Evolutionary conservation across 2,113 vertebrate genomes (phyloP).

Genomic region (Taurulus bubalis): DNA sequence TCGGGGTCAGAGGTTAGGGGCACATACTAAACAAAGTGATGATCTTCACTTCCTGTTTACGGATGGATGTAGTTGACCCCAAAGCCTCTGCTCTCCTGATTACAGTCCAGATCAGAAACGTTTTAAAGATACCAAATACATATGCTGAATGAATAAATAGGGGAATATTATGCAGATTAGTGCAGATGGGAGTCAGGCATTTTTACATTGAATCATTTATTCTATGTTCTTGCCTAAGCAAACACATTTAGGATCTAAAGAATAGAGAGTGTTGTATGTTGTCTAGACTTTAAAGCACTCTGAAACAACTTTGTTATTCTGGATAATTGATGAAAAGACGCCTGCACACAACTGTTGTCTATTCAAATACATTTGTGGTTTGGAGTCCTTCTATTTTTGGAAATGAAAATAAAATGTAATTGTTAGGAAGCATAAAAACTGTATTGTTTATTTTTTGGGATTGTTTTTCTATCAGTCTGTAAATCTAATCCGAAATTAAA

Average conservation of each 20-base stretch:
- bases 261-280: background rate
- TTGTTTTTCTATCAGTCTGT: background rate
- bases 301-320: background rate
- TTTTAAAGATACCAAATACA: background rate
- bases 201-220: background rate
- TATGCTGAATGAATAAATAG: background rate
- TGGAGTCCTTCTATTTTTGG: background rate
- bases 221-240: background rate
- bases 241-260: background rate
- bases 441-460: background rate
- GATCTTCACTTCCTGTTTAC: conserved; percentile 74
- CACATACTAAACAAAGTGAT: conserved; percentile 64
- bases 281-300: background rate
- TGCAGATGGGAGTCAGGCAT: background rate
- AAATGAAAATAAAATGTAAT: background rate
- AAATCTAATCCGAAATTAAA: background rate
- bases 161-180: background rate
- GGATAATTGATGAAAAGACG: background rate
- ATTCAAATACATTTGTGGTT: background rate
- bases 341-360: background rate
- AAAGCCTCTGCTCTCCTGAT: conserved; percentile 47
- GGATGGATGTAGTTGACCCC: conserved; percentile 45
- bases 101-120: background rate
- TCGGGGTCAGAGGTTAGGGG: conserved; percentile 61
- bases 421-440: background rate